phyloP scores from a whole-genome alignment of 2,113 vertebrate genomes.

The Heterochromis multidens region DNA sequence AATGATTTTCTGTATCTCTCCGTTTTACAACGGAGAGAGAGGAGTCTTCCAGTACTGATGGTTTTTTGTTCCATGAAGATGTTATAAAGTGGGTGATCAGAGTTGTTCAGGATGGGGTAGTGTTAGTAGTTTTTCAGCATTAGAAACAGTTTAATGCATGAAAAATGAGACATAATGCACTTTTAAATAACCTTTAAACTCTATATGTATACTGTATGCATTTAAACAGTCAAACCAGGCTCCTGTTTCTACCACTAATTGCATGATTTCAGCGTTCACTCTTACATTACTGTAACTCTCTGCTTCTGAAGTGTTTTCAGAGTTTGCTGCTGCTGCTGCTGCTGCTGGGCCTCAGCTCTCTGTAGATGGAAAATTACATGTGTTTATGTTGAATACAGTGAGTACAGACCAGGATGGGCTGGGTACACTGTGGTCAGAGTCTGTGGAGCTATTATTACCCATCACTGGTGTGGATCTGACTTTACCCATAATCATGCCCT shows the following conservation, averaged over 20 bases:
- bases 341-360: neutral
- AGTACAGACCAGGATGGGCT: slow-evolving; percentile 14
- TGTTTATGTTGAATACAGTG: slow-evolving; percentile 2
- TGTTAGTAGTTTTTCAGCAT: neutral
- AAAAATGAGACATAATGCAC: neutral
- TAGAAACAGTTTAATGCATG: neutral
- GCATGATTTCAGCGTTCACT: neutral
- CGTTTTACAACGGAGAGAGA: too few species aligned
- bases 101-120: too few species aligned
- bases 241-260: neutral
- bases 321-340: neutral
- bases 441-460: slow-evolving; percentile 51
- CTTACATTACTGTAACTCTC: neutral
- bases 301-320: neutral
- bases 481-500: neutral
- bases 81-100: too few species aligned
- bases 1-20: too few species aligned
- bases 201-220: fast-evolving
- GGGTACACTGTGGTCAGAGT: slow-evolving; percentile 12
- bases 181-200: neutral
- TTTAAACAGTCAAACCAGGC: neutral
- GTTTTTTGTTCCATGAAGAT: too few species aligned
- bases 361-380: slow-evolving; percentile 34
- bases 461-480: neutral
- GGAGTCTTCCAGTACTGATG: too few species aligned